Evolutionary conservation across 2,113 vertebrate species (phyloP).

Genomic region (Seriola dumerili): DNA sequence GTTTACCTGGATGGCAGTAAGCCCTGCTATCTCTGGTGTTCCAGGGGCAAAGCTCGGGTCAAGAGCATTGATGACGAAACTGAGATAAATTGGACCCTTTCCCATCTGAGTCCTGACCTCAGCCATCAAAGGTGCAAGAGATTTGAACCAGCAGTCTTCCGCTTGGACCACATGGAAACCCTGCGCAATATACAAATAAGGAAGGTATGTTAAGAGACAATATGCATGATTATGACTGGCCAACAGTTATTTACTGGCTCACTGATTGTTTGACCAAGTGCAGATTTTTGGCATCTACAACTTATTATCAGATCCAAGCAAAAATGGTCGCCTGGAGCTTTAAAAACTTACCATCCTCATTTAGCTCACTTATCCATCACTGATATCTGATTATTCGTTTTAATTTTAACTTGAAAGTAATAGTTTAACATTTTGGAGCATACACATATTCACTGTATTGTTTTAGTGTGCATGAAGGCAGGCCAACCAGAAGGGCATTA

Average conservation of each 20-base stretch:
- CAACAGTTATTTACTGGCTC: not conserved
- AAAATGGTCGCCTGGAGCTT: too few species aligned
- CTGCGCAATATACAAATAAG: conserved; percentile 68
- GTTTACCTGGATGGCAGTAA: conserved; percentile 92
- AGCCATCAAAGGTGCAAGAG: conserved; percentile 91
- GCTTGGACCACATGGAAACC: conserved; percentile 92
- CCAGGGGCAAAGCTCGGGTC: conserved; percentile 94
- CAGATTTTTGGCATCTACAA: too few species aligned
- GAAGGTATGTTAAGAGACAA: not conserved
- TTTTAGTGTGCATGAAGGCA: too few species aligned
- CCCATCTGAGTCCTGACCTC: conserved; percentile 92
- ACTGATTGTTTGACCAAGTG: too few species aligned
- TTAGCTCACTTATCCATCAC: too few species aligned
- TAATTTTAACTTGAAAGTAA: too few species aligned
- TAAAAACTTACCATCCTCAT: too few species aligned
- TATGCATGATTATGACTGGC: not conserved
- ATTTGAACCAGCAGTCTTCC: conserved; percentile 94
- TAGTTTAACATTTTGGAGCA: too few species aligned
- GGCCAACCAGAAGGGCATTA: too few species aligned
- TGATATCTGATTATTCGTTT: too few species aligned
- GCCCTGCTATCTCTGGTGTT: conserved; percentile 93
- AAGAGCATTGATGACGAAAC: conserved; percentile 93
- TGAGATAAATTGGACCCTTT: conserved; percentile 88
- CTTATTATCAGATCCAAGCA: too few species aligned
- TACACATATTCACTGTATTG: too few species aligned